phyloP scores from a whole-genome alignment of 2,888 invertebrate species.

The Dicycla oo region DNA sequence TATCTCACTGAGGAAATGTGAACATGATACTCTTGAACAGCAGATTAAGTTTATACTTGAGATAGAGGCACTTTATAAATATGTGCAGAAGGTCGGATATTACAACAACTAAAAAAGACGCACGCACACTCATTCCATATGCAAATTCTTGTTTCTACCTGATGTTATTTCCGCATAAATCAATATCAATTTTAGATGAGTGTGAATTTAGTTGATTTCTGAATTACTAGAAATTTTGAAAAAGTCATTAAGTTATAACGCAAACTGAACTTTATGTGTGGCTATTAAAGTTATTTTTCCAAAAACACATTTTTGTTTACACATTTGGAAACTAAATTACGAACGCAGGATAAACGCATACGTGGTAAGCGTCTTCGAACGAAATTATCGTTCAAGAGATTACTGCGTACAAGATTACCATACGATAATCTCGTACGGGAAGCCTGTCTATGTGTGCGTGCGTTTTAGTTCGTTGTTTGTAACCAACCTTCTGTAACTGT shows the following conservation, averaged over 20 bases:
- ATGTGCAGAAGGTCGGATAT: not conserved
- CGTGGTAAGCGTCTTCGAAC: not conserved
- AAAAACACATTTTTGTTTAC: too few species aligned
- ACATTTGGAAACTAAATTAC: too few species aligned
- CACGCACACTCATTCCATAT: not conserved
- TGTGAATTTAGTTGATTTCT: not conserved
- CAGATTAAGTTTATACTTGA: constrained; percentile 51
- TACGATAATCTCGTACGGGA: accelerated
- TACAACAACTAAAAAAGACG: not conserved
- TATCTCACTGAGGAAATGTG: constrained; percentile 48
- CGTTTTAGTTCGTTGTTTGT: not conserved
- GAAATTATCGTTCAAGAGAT: not conserved
- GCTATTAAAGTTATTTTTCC: too few species aligned
- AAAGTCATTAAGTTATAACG: not conserved
- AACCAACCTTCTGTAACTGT: not conserved
- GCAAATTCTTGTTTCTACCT: not conserved
- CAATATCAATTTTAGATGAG: not conserved
- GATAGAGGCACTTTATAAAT: not conserved
- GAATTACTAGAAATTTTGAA: not conserved
- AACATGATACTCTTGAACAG: constrained; percentile 49
- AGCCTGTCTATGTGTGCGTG: not conserved
- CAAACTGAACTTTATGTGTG: not conserved
- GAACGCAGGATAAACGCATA: too few species aligned
- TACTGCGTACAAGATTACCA: not conserved
- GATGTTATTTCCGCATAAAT: not conserved